Conservation (phyloP, 1,140 invertebrate species). For the Philotrypesis tridentata region DNA sequence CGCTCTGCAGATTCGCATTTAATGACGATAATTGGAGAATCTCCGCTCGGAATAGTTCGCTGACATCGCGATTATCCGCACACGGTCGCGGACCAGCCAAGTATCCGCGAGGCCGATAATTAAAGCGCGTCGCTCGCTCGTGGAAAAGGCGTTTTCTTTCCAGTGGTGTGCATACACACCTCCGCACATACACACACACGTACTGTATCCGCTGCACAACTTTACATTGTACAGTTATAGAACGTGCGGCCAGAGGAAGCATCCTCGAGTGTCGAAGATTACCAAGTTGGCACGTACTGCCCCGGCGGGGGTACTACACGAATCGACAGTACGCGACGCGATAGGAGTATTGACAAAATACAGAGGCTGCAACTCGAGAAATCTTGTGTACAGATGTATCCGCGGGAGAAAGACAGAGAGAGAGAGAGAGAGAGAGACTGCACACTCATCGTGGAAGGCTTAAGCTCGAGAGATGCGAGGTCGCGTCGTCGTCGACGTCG, state of each 20-base stretch:
- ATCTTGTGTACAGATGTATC: neutral
- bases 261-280: neutral
- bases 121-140: neutral
- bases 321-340: neutral
- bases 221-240: neutral
- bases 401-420: no score
- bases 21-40: neutral
- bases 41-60: neutral
- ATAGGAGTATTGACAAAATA: neutral
- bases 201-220: no score
- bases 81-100: no score
- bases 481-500: no score
- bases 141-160: neutral
- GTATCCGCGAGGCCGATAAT: neutral
- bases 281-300: neutral
- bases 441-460: constrained; percentile 4
- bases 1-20: neutral
- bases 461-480: constrained; percentile 22
- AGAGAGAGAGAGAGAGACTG: no score
- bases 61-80: no score
- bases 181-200: neutral
- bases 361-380: neutral
- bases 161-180: neutral
- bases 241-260: no score
- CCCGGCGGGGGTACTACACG: no score